Evolutionary conservation across 1,140 invertebrate species (phyloP), one percentile per base, ranked within the genome.

Genomic region (Euura lappo): DNA sequence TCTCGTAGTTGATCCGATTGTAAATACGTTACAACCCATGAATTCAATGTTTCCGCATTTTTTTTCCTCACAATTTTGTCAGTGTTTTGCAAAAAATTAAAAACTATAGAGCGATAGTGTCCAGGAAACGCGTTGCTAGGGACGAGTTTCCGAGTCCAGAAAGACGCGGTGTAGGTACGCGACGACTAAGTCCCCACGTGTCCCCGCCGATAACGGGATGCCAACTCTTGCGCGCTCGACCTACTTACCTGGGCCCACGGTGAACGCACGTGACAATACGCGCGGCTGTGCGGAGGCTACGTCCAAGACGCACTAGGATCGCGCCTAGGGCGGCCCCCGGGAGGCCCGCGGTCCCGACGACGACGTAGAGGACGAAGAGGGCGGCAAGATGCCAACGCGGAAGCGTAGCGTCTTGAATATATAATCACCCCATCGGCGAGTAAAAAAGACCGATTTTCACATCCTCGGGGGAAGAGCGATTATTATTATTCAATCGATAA

Each of bases 311-410:
- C 47, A 11, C 51, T 60, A 60, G 51, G 51, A 60, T 60, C 51
- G 51, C 51, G 51, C 51, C 51, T 60, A 60, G 51, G 51, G 51
- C 51, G 51, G 51, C 51, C 51, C 47, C 51, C 51, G 51, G 51
- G 13, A 8, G 51, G 13, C 51, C 8, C 10, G 2, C 8, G 8
- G 51, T 60, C 51, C 8, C 51, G 51, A 4, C 10, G 51, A 60
- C 8, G 51, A n/a, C 3, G 47, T 8, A 51, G 47, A 51, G 47
- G 47, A n/a, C 47, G 51, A 5, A 60, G 51, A 60, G 51, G 51
- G 51, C 51, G 51, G 51, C 51, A n/a, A 60, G 51, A 60, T n/a
- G 51, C 51, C 51, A 60, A 60, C 51, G 51, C 51, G 51, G 51
- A 60, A 60, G 51, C 51, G 51, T n/a, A n/a, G 13, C 5, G 51